Evolutionary conservation across 2,113 vertebrate species (phyloP).

Genomic region (Benitochromis conjunctus): DNA sequence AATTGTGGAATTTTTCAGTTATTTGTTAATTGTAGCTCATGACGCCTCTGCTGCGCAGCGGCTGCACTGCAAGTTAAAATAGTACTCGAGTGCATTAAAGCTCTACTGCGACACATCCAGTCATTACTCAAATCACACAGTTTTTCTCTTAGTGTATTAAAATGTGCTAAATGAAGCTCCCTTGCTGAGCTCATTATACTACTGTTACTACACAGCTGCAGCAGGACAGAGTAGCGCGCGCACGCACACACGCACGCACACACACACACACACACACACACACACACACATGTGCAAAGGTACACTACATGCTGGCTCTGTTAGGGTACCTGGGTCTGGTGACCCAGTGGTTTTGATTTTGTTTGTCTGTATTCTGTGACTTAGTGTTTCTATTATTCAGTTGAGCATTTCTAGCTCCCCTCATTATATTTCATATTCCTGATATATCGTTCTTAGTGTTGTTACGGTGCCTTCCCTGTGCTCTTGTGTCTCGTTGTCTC

Average conservation of each 20-base stretch:
- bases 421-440: too few species aligned
- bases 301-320: not conserved
- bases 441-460: too few species aligned
- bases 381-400: too few species aligned
- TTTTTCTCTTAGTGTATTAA: not conserved
- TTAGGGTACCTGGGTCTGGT: too few species aligned
- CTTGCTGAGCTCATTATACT: not conserved
- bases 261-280: not conserved
- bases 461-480: too few species aligned
- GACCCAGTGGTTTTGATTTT: too few species aligned
- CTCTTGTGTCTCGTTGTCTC: too few species aligned
- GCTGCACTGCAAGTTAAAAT: not conserved
- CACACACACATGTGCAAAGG: accelerated
- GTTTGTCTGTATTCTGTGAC: too few species aligned
- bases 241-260: not conserved
- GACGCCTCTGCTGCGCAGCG: not conserved
- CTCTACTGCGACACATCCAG: not conserved
- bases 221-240: not conserved
- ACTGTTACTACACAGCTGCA: not conserved
- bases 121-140: not conserved
- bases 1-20: not conserved
- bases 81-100: not conserved
- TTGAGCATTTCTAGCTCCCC: too few species aligned
- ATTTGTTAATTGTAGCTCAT: not conserved
- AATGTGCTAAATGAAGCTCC: not conserved